phyloP scores from a whole-genome alignment of 2,797 vertebrate genomes.

The Falco berigora region DNA sequence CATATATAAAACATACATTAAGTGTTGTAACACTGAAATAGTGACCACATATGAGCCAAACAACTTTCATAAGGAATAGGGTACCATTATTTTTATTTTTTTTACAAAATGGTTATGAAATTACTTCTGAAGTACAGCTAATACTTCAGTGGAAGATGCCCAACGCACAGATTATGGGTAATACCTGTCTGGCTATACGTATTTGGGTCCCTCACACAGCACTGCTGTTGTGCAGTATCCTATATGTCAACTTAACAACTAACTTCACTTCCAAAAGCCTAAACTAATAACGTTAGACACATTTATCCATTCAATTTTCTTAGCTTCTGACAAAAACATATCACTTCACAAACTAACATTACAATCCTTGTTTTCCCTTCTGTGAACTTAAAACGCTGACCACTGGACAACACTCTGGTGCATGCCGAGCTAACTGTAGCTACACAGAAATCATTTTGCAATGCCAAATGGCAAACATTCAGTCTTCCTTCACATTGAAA shows the following conservation, averaged over 20 bases:
- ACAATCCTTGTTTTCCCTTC: background rate
- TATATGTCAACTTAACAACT: background rate
- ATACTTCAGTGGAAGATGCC: background rate
- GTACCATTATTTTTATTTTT: background rate
- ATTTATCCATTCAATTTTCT: background rate
- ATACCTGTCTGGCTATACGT: accelerated
- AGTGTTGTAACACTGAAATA: background rate
- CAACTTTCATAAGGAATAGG: background rate
- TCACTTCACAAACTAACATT: background rate
- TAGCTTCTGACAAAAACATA: background rate
- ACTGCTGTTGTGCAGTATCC: background rate
- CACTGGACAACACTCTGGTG: accelerated
- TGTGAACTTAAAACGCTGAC: background rate
- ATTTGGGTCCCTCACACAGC: background rate
- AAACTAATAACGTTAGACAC: background rate
- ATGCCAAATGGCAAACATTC: accelerated
- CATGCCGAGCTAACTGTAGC: accelerated
- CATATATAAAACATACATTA: background rate
- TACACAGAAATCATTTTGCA: background rate
- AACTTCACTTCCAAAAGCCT: background rate
- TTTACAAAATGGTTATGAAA: background rate
- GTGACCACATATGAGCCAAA: background rate
- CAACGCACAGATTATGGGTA: background rate
- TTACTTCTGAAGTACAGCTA: background rate
- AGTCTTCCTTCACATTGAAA: accelerated